Base-by-base conservation (phyloP, 2,888 invertebrate genomes). In the Latrodectus elegans region DNA sequence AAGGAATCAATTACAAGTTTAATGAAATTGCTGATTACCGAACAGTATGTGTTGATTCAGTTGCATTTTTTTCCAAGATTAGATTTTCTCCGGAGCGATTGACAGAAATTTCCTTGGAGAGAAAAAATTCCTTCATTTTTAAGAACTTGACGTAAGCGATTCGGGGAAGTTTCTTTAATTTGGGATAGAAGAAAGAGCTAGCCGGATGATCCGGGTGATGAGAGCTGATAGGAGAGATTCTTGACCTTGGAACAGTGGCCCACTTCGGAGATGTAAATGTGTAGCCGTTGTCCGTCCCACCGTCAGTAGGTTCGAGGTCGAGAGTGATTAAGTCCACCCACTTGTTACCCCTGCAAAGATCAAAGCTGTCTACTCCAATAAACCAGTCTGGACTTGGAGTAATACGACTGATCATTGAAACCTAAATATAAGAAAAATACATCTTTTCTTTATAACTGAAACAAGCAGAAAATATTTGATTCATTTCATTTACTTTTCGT, bases 181-280 rank as follows among this genome's bases (percentile, higher is more conserved):
- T 96, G 15, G 97, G 97, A 93, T 98, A 98, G 94, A 96, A 97
- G 94, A 98, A 98, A 79, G 97, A 97, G 88, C 96, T 96, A 15
- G 98, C 98, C 26, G 97, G 97, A 93, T 98, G 97, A 86, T 95
- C 95, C 12, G 97, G 98, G 92, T 95, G 96, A 90, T 95, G 95
- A 73, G 97, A 95, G 55, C 97, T 97, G 93, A 98, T 97, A 91
- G 95, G 94, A 93, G 96, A 96, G 90, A 97, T 96, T 90, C 95
- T 95, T 90, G 97, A 96, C 92, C 96, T 96, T 3, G 97, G 97
- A 76, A 96, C 95, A 26, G 97, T 97, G 79, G 96, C 96, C 97
- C 98, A 98, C 93, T 97, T 97, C 76, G 97, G 97, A n/a, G 98
- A 96, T 22, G 97, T 97, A 93, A 98, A 98, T 79, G 97, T 97